A percentile compares a stretch with the other conserved stretches of the same genome.
Evolutionary conservation across 2,888 invertebrate species (phyloP).

Genomic region (Scrobipalpa costella): DNA sequence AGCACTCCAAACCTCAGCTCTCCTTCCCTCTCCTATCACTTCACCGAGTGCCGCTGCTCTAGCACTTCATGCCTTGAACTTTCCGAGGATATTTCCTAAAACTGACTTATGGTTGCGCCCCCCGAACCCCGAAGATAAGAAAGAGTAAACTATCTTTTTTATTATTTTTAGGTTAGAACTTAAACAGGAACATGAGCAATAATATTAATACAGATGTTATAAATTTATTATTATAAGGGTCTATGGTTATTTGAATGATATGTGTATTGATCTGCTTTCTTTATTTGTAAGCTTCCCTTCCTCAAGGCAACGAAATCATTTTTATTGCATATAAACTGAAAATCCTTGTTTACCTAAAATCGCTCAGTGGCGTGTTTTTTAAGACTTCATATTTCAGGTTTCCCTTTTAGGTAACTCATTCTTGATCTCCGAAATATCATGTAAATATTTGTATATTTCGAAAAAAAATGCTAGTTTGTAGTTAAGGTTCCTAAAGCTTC

Average conservation of each 20-base stretch:
- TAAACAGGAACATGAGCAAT: constrained; percentile 16
- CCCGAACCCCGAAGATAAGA: constrained; percentile 60
- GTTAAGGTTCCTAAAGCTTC: constrained; percentile 51
- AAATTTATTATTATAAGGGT: neutral
- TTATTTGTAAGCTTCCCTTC: neutral
- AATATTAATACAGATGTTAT: neutral
- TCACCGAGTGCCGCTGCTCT: constrained; percentile 59
- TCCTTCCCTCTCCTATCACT: constrained; percentile 55
- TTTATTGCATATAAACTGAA: no score
- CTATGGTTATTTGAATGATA: constrained; percentile 2
- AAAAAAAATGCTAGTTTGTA: constrained; percentile 44
- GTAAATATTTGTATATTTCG: constrained; percentile 54
- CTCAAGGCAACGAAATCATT: no score
- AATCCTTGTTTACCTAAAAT: no score
- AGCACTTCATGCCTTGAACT: constrained; percentile 66
- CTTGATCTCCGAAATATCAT: constrained; percentile 64
- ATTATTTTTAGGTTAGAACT: neutral
- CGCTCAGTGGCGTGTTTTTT: no score
- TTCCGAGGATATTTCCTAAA: constrained; percentile 70
- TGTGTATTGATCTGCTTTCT: neutral
- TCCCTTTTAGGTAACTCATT: constrained; percentile 40
- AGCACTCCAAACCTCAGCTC: constrained; percentile 32
- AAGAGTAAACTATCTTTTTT: constrained; percentile 41
- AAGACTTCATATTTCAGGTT: neutral
- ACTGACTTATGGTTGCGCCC: constrained; percentile 67